Evolutionary conservation across 2,113 vertebrate species (phyloP).

Genomic region (Apaloderma vittatum): DNA sequence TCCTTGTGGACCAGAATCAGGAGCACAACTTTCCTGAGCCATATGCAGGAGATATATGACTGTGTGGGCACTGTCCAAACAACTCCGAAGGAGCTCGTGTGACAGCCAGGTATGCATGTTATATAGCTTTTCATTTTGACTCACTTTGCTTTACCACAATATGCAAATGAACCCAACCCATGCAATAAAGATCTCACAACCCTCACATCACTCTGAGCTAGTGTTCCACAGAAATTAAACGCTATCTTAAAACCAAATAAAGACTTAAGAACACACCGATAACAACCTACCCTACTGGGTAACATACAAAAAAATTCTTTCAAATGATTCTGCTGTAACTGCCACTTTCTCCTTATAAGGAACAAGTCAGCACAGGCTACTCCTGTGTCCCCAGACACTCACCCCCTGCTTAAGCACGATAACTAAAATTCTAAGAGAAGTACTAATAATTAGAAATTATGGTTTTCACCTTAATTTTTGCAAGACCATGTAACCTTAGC

Average conservation of each 20-base stretch:
- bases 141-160: background rate
- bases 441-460: background rate
- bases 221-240: background rate
- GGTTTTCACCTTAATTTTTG: background rate
- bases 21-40: background rate
- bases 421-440: background rate
- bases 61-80: background rate
- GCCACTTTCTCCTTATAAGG: background rate
- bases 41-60: background rate
- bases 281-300: background rate
- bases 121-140: background rate
- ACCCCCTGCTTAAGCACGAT: background rate
- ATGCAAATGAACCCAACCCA: fast-evolving
- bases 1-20: background rate
- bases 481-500: background rate
- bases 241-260: background rate
- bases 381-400: background rate
- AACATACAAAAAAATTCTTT: background rate
- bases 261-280: background rate
- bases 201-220: background rate
- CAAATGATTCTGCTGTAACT: background rate
- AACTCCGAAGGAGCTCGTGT: background rate
- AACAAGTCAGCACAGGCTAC: background rate
- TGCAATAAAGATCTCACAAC: background rate
- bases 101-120: background rate